phyloP scores from a whole-genome alignment of 2,888 invertebrate genomes.

The Microctonus hyperodae region DNA sequence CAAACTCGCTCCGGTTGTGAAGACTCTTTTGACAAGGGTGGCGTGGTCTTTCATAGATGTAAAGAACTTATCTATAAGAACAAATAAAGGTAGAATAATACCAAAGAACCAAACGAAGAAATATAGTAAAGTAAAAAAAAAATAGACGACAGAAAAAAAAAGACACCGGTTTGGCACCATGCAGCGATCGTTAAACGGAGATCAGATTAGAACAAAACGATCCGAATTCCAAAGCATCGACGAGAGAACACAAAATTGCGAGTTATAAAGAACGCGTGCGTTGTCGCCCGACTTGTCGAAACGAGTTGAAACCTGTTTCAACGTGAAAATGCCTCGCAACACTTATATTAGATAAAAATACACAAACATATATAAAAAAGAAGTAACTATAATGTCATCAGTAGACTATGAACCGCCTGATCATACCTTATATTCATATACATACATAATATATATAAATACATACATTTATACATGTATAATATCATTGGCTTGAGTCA shows the following conservation, averaged over 20 bases:
- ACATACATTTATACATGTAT: background rate
- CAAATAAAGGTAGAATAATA: background rate
- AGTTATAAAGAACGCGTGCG: conserved; percentile 20
- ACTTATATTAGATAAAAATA: background rate
- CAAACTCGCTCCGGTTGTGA: conserved; percentile 1
- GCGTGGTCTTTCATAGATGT: background rate
- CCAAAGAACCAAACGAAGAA: background rate
- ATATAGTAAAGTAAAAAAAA: background rate
- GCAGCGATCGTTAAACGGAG: conserved; percentile 44
- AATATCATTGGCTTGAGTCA: conserved; percentile 10
- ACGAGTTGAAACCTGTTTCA: conserved; percentile 39
- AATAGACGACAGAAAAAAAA: conserved; percentile 5
- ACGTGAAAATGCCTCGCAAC: conserved; percentile 17
- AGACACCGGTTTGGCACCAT: conserved; percentile 42
- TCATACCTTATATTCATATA: background rate
- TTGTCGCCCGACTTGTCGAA: conserved; percentile 40
- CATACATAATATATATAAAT: no score
- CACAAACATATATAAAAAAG: conserved; percentile 3
- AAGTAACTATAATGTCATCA: background rate
- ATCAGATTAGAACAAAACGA: conserved; percentile 46
- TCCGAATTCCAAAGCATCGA: conserved; percentile 39
- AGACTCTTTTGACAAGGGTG: background rate
- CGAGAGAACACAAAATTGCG: conserved; percentile 18
- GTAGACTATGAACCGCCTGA: background rate
- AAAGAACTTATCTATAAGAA: background rate